These are phyloP conservation scores for Agapornis canus DNA, from an alignment of 2,797 vertebrate genomes.

Conservation along the genomic window DNA sequence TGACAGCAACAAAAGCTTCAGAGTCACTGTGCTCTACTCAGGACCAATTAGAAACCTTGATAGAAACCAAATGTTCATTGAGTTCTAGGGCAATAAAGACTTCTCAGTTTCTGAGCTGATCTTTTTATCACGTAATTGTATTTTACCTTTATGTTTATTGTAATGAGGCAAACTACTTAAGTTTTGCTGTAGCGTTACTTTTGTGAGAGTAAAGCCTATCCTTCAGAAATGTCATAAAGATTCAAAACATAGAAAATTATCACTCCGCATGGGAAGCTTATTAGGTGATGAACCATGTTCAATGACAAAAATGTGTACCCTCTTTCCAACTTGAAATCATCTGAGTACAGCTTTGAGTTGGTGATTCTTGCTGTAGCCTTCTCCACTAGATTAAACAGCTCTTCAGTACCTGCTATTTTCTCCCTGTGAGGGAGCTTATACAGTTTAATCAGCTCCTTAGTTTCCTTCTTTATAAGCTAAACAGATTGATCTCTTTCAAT, in stretches of 20 bases:
- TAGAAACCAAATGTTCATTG: not conserved
- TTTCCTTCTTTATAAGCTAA: not conserved
- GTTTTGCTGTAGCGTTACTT: not conserved
- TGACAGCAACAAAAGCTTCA: not conserved
- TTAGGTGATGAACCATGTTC: not conserved
- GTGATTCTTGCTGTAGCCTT: not conserved
- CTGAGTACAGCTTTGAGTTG: not conserved
- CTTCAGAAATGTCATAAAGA: not conserved
- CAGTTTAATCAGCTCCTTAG: not conserved
- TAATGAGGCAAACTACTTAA: not conserved
- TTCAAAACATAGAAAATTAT: not conserved
- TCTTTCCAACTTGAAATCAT: not conserved
- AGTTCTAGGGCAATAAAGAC: not conserved
- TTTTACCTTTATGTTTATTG: not conserved
- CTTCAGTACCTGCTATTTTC: not conserved
- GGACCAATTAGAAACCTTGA: not conserved
- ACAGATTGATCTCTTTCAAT: not conserved
- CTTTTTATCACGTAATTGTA: not conserved
- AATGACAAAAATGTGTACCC: not conserved
- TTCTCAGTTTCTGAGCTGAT: not conserved
- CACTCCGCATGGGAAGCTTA: not conserved
- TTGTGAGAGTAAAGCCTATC: not conserved
- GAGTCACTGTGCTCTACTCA: not conserved
- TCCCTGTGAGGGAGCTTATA: not conserved
- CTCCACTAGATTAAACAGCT: not conserved